Conservation (phyloP, 2,113 vertebrate genomes). For the Barbus barbus region DNA sequence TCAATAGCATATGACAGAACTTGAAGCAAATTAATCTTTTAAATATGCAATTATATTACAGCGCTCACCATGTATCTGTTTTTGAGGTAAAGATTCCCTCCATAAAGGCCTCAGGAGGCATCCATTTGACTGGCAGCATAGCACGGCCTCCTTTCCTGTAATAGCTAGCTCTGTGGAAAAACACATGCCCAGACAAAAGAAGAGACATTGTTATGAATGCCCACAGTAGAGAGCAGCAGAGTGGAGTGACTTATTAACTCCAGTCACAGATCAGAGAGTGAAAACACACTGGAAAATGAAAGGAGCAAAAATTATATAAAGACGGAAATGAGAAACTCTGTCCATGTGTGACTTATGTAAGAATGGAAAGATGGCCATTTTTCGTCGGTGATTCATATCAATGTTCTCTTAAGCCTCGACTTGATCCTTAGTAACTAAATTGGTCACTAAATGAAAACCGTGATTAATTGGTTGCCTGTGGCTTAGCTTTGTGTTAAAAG, state of each 20-base stretch:
- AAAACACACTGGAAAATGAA: neutral
- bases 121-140: constrained; percentile 98
- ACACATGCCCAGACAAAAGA: constrained; percentile 35
- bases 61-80: constrained; percentile 92
- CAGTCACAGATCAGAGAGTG: constrained; percentile 21
- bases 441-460: neutral
- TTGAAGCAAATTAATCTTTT: constrained; percentile 16
- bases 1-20: neutral
- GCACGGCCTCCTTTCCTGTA: constrained; percentile 97
- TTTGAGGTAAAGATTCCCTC: constrained; percentile 99
- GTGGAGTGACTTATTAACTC: constrained; percentile 33
- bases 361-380: neutral
- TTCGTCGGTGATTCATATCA: neutral
- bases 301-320: neutral
- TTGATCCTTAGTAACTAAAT: constrained; percentile 2
- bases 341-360: neutral
- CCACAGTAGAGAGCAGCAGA: constrained; percentile 25
- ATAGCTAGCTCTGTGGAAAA: constrained; percentile 87
- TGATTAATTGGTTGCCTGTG: neutral
- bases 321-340: neutral
- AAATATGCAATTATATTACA: neutral
- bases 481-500: neutral
- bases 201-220: constrained; percentile 14
- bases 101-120: constrained; percentile 99
- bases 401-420: neutral